Evolutionary conservation across 2,113 vertebrate species (phyloP).

Genomic region (Nesospiza acunhae): DNA sequence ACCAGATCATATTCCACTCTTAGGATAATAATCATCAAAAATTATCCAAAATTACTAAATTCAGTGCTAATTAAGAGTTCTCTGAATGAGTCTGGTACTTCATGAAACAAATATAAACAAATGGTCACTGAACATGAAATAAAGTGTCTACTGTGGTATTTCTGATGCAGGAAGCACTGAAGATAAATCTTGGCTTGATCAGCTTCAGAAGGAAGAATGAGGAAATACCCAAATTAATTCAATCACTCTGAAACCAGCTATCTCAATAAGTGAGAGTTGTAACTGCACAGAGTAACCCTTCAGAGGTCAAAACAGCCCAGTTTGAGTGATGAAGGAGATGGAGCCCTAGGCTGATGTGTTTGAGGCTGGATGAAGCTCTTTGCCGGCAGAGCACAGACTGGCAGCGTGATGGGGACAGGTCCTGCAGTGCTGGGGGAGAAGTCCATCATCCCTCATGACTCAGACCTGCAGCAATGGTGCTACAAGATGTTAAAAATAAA

Average conservation of each 20-base stretch:
- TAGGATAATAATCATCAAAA: neutral
- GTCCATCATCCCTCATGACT: neutral
- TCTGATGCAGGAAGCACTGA: neutral
- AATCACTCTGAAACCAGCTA: neutral
- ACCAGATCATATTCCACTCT: neutral
- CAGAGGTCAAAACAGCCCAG: neutral
- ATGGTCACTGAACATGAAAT: neutral
- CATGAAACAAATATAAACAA: neutral
- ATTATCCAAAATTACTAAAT: neutral
- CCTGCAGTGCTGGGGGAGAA: neutral
- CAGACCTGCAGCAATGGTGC: neutral
- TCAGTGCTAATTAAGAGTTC: neutral
- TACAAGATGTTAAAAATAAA: neutral
- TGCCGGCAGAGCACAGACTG: neutral
- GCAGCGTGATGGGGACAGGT: fast-evolving
- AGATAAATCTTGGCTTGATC: neutral
- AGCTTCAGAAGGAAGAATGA: neutral
- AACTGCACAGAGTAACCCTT: neutral
- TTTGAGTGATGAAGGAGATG: neutral
- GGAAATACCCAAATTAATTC: neutral
- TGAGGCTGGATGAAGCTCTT: neutral
- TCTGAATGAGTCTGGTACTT: neutral
- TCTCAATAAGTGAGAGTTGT: neutral
- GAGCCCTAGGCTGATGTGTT: neutral
- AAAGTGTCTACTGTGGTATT: neutral